These are phyloP conservation scores for Odontomachus brunneus DNA, from an alignment of 1,140 invertebrate genomes.

Conservation along the genomic window DNA sequence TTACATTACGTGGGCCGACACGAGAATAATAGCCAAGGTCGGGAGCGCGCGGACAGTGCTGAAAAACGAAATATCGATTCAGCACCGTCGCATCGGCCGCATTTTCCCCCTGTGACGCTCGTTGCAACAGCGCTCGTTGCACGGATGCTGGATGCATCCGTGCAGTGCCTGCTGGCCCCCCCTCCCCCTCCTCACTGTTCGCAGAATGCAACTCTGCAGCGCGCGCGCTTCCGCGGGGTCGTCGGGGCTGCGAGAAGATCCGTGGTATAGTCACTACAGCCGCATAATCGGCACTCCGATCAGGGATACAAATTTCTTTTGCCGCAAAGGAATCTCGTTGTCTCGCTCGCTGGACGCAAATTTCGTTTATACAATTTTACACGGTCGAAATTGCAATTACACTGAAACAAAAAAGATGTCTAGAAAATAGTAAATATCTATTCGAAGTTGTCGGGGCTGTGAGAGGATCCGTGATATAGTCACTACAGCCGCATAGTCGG, in stretches of 20 bases:
- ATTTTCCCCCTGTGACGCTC: conserved; percentile 51
- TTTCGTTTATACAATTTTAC: no score
- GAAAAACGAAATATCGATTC: conserved; percentile 62
- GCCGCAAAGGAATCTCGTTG: no score
- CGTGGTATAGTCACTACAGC: no score
- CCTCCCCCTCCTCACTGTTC: no score
- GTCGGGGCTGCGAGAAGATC: background rate
- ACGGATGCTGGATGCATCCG: conserved; percentile 57
- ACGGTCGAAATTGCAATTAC: no score
- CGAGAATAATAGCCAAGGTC: conserved; percentile 60
- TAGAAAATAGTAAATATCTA: no score
- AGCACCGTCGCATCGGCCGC: conserved; percentile 54
- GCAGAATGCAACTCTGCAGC: conserved; percentile 10
- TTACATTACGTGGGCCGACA: conserved; percentile 59
- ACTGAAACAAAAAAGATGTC: no score
- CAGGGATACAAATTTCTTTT: no score
- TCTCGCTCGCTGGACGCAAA: no score
- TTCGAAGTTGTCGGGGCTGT: background rate
- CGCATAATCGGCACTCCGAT: no score
- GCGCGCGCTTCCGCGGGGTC: background rate
- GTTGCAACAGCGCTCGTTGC: conserved; percentile 47
- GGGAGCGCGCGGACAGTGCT: conserved; percentile 57
- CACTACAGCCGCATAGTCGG: no score
- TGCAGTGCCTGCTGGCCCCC: background rate
- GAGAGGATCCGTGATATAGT: no score